phyloP scores from a whole-genome alignment of 2,113 vertebrate species.

The Atrichornis clamosus region DNA sequence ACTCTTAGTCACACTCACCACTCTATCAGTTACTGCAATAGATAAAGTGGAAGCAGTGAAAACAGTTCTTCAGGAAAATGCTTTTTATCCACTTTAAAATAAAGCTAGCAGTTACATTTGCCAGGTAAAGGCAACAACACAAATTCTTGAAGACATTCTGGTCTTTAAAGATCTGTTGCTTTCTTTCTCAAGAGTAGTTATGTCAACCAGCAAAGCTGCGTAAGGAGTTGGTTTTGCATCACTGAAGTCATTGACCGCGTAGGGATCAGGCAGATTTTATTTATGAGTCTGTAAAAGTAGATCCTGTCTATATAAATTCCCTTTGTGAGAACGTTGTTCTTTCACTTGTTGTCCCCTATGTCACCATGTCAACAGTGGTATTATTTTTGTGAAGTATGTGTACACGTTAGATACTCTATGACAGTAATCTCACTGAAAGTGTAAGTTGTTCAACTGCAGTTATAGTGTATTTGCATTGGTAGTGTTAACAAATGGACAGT shows the following conservation, averaged over 20 bases:
- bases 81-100: not conserved
- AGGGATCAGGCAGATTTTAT: not conserved
- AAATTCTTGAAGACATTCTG: not conserved
- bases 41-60: not conserved
- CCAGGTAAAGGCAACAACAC: not conserved
- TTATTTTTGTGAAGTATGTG: not conserved
- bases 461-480: not conserved
- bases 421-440: not conserved
- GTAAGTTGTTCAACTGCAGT: not conserved
- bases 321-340: not conserved
- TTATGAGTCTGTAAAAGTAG: not conserved
- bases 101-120: not conserved
- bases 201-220: not conserved
- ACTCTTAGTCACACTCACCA: not conserved
- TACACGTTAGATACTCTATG: not conserved
- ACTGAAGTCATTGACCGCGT: not conserved
- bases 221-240: not conserved
- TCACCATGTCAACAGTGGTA: not conserved
- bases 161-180: not conserved
- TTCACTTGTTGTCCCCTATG: not conserved
- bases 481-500: not conserved
- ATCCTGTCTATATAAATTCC: not conserved
- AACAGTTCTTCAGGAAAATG: not conserved
- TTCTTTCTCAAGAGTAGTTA: not conserved
- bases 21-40: not conserved